Evolutionary conservation across 2,113 vertebrate genomes (phyloP).

Genomic region (Salminus brasiliensis): DNA sequence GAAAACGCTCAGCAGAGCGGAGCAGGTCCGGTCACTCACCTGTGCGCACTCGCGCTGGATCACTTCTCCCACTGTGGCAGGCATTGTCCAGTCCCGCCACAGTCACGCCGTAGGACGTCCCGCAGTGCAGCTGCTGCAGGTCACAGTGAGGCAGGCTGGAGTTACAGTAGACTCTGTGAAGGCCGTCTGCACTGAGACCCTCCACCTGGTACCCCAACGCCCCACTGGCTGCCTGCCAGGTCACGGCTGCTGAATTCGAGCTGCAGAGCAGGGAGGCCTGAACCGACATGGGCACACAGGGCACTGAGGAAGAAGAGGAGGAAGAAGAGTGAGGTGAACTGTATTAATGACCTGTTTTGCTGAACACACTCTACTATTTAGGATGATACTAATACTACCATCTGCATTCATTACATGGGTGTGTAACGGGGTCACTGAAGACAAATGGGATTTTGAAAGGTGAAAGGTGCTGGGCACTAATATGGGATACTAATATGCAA

Average conservation of each 20-base stretch:
- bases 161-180: conserved; percentile 58
- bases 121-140: conserved; percentile 66
- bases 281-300: conserved; percentile 69
- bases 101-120: conserved; percentile 69
- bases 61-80: conserved; percentile 63
- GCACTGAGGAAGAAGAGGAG: conserved; percentile 57
- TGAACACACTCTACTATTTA: too few relatives aligned
- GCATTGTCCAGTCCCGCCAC: conserved; percentile 57
- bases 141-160: conserved; percentile 65
- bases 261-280: conserved; percentile 61
- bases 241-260: conserved; percentile 65
- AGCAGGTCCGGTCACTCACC: conserved; percentile 60
- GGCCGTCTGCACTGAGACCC: conserved; percentile 56
- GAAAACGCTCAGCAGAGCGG: too few relatives aligned
- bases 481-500: too few relatives aligned
- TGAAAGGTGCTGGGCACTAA: too few relatives aligned
- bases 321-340: background rate
- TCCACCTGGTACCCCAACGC: conserved; percentile 60
- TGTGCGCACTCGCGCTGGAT: conserved; percentile 54
- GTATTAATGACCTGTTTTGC: too few relatives aligned
- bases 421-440: too few relatives aligned
- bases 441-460: too few relatives aligned
- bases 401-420: too few relatives aligned
- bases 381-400: too few relatives aligned
- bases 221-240: conserved; percentile 69